These are phyloP conservation scores for Ochropacha duplaris DNA, from an alignment of 2,888 invertebrate species.

Conservation along the genomic window DNA sequence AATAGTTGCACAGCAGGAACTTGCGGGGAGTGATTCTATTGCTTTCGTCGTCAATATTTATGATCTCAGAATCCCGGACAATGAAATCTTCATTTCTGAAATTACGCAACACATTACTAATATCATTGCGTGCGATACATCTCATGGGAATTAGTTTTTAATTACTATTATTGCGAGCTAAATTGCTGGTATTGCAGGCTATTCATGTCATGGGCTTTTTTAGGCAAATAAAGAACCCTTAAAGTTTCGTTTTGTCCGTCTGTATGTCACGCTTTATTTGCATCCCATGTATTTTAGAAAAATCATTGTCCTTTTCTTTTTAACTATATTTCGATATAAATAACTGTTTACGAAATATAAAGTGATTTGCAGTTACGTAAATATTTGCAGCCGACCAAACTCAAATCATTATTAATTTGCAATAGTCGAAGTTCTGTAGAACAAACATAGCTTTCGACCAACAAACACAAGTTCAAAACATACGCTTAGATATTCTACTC, in stretches of 20 bases:
- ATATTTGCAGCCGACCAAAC: not conserved
- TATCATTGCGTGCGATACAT: not conserved
- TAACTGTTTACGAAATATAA: too few relatives aligned
- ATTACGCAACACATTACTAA: too few relatives aligned
- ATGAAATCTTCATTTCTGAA: too few relatives aligned
- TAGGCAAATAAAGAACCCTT: too few relatives aligned
- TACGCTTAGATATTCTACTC: not conserved
- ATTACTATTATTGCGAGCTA: slow-evolving; percentile 20
- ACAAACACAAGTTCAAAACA: not conserved
- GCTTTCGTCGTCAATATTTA: not conserved
- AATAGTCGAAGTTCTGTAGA: not conserved
- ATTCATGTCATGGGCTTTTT: slow-evolving; percentile 28
- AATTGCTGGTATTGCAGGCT: slow-evolving; percentile 30
- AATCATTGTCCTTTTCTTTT: too few relatives aligned
- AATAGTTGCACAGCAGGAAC: not conserved
- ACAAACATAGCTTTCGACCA: not conserved
- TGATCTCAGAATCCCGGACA: not conserved
- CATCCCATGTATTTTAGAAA: too few relatives aligned
- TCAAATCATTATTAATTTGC: not conserved
- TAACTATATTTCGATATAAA: too few relatives aligned
- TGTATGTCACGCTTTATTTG: too few relatives aligned
- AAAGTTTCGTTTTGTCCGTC: too few relatives aligned
- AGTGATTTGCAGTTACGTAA: too few relatives aligned
- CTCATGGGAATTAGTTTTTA: not conserved
- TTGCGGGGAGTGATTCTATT: not conserved